Evolutionary conservation across 2,888 invertebrate species (phyloP), one percentile per base, ranked within the genome.

Genomic region (Dasysyrphus tricinctus): DNA sequence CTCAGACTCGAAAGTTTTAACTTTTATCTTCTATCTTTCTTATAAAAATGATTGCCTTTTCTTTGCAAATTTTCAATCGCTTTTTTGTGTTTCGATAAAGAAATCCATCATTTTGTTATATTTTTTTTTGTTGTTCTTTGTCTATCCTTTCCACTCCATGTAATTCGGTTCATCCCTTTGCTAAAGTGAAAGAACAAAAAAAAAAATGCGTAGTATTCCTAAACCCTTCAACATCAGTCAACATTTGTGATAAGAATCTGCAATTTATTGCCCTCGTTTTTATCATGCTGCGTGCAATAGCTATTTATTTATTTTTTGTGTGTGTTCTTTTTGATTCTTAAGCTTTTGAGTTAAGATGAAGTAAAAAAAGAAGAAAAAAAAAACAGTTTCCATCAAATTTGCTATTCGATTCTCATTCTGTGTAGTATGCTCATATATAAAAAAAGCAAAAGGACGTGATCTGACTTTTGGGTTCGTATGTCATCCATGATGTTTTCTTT

Each of bases 201-300:
- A 32, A 49, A 65, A 47, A 49, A 34, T 19, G 67, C 34, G 47
- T 67, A 54, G 3, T 24, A 65, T 78, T 63, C 79, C 73, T 75
- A 86, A 86, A 76, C 82, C 86, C 82, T 82, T 86, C 82, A 81
- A 78, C 81, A 86, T 79, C 86, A 86, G 74, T 79, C 86, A 79
- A 65, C 82, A 78, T 82, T 72, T 86, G 78, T 86, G 86, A 86
- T 86, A 86, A 86, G 86, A 82, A 86, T 86, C 86, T 86, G 82
- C 82, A 86, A 86, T 86, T 82, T 86, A 86, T 86, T 86, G 86
- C 86, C 34, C 72, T 79, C 74, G 63, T 85, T 81, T 85, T 81
- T 85, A 85, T 85, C 85, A 74, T 78, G 77, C 85, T 85, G 85
- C 77, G 85, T 86, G 78, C 82, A 78, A 79, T 86, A 51, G 70